Evolutionary conservation across 2,888 invertebrate species (phyloP).

Genomic region (Amblyteles armatorius): DNA sequence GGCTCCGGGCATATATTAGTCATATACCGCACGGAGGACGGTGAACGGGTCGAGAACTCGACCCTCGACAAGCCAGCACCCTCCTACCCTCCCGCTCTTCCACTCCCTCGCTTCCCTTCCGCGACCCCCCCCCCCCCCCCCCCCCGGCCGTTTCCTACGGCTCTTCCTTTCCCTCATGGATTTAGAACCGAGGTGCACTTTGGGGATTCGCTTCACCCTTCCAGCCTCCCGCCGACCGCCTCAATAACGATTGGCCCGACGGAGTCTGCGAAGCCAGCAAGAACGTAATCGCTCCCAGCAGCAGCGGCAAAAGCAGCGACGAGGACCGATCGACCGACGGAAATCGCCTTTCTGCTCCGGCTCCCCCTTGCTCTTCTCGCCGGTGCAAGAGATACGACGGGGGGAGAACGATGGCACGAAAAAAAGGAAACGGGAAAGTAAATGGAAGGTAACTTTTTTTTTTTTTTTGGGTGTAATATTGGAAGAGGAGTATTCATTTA

Average conservation of each 20-base stretch:
- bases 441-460: slow-evolving; percentile 27
- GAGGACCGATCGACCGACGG: slow-evolving; percentile 64
- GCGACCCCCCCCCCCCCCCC: slow-evolving; percentile 48
- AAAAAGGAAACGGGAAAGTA: slow-evolving; percentile 33
- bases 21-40: slow-evolving; percentile 27
- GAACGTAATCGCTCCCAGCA: slow-evolving; percentile 74
- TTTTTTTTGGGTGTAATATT: slow-evolving; percentile 16
- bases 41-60: slow-evolving; percentile 60
- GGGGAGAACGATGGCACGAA: slow-evolving; percentile 7
- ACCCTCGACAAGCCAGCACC: slow-evolving; percentile 59
- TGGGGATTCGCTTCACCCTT: slow-evolving; percentile 73
- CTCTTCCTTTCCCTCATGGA: slow-evolving; percentile 69
- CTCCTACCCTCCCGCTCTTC: slow-evolving; percentile 35
- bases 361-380: slow-evolving; percentile 6
- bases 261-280: slow-evolving; percentile 74
- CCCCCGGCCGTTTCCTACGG: slow-evolving; percentile 45
- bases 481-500: slow-evolving; percentile 28
- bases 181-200: slow-evolving; percentile 78
- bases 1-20: slow-evolving; percentile 19
- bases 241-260: slow-evolving; percentile 68
- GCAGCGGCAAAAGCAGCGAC: slow-evolving; percentile 54
- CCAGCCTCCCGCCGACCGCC: slow-evolving; percentile 58
- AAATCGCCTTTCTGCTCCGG: slow-evolving; percentile 62
- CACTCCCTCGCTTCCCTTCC: slow-evolving; percentile 31
- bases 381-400: slow-evolving; percentile 65